These are phyloP conservation scores for Ifrita kowaldi DNA, from an alignment of 2,113 vertebrate species.

Conservation along the genomic window DNA sequence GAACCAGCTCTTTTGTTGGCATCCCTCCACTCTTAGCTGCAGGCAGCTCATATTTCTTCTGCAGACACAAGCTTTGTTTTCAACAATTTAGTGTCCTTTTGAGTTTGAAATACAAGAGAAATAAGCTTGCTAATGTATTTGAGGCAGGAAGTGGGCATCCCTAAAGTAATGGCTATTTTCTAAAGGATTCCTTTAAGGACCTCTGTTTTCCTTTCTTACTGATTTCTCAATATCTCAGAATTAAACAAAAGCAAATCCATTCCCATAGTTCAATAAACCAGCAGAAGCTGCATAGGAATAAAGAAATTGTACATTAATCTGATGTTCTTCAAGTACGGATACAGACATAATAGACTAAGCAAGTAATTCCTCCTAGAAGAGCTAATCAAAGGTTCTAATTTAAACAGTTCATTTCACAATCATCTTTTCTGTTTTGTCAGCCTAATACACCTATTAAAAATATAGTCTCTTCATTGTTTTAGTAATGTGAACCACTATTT, in stretches of 20 bases:
- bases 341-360: not conserved
- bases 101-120: not conserved
- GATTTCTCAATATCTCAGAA: not conserved
- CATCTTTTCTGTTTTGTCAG: not conserved
- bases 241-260: slow-evolving; percentile 3
- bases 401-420: slow-evolving; percentile 18
- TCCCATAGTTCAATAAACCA: not conserved
- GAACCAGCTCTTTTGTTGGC: not conserved
- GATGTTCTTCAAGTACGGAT: not conserved
- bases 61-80: not conserved
- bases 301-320: not conserved
- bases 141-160: not conserved
- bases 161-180: slow-evolving; percentile 26
- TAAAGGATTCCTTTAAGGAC: slow-evolving; percentile 17
- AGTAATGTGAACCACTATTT: slow-evolving; percentile 9
- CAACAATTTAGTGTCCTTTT: not conserved
- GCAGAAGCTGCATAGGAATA: not conserved
- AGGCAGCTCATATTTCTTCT: not conserved
- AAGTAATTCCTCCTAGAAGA: slow-evolving; percentile 17
- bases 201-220: not conserved
- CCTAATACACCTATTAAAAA: not conserved
- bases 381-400: slow-evolving; percentile 30
- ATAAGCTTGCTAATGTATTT: not conserved
- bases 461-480: slow-evolving; percentile 44
- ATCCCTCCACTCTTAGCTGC: not conserved